Evolutionary conservation across 2,888 invertebrate species (phyloP).

Genomic region (Scrobipalpa costella): DNA sequence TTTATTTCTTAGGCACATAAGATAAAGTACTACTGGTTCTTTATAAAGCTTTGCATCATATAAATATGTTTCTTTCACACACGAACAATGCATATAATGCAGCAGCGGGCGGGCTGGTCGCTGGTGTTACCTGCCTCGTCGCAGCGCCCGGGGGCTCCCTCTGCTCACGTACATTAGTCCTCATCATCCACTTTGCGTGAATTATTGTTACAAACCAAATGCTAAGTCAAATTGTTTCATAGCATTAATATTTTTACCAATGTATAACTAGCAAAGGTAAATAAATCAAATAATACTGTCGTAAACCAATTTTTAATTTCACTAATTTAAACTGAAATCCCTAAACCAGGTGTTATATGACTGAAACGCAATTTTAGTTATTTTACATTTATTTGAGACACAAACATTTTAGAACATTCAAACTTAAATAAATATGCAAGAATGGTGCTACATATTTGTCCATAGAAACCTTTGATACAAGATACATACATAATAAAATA

Average conservation of each 20-base stretch:
- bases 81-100: slow-evolving; percentile 51
- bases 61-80: slow-evolving; percentile 48
- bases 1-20: slow-evolving; percentile 75
- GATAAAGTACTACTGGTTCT: slow-evolving; percentile 74
- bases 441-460: slow-evolving; percentile 31
- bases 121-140: neutral
- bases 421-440: slow-evolving; percentile 38
- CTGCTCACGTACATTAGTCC: slow-evolving; percentile 43
- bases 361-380: slow-evolving; percentile 27
- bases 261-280: slow-evolving; percentile 80
- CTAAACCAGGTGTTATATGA: neutral
- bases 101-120: slow-evolving; percentile 34
- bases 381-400: slow-evolving; percentile 49
- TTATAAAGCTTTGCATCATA: slow-evolving; percentile 64
- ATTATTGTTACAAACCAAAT: slow-evolving; percentile 73
- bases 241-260: slow-evolving; percentile 80
- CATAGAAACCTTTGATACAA: slow-evolving; percentile 36
- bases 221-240: slow-evolving; percentile 79
- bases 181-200: slow-evolving; percentile 59
- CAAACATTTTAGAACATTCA: slow-evolving; percentile 44
- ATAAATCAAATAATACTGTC: slow-evolving; percentile 79
- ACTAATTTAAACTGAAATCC: neutral
- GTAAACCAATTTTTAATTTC: slow-evolving; percentile 34
- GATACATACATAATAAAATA: slow-evolving; percentile 9
- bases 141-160: neutral